Conservation (phyloP, 2,888 invertebrate species). For the Lithodes maja region DNA sequence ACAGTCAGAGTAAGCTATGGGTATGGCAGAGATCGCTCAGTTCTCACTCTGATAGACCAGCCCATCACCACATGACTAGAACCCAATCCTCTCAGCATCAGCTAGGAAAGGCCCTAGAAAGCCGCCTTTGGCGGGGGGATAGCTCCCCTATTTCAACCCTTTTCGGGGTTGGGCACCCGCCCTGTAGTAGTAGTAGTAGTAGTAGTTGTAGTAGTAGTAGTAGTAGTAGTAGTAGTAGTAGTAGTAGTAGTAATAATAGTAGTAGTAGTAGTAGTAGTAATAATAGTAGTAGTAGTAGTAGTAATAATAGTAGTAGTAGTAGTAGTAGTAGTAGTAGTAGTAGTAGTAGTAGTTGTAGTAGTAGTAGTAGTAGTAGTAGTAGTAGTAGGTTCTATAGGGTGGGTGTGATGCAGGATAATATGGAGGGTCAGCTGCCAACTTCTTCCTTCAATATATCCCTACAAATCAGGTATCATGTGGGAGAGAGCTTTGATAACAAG, state of each 20-base stretch:
- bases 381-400: neutral
- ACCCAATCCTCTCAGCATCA: no score
- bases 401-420: neutral
- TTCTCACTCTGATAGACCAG: no score
- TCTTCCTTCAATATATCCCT: no score
- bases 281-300: constrained; percentile 27
- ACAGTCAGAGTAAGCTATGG: no score
- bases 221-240: constrained; percentile 9
- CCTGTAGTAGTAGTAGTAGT: constrained; percentile 1
- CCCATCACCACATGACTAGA: no score
- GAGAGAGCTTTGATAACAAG: neutral
- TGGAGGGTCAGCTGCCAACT: neutral
- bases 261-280: constrained; percentile 17
- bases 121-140: no score
- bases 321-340: constrained; percentile 23
- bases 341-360: constrained; percentile 6
- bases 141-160: no score
- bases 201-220: no score
- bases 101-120: no score
- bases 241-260: constrained; percentile 4
- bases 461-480: neutral
- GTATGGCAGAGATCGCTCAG: no score
- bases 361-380: no score
- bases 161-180: no score
- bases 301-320: constrained; percentile 24